Percentiles rank a stretch among this genome's conserved stretches.
Conservation (phyloP, 2,113 vertebrate species). For the Pseudois nayaur region DNA sequence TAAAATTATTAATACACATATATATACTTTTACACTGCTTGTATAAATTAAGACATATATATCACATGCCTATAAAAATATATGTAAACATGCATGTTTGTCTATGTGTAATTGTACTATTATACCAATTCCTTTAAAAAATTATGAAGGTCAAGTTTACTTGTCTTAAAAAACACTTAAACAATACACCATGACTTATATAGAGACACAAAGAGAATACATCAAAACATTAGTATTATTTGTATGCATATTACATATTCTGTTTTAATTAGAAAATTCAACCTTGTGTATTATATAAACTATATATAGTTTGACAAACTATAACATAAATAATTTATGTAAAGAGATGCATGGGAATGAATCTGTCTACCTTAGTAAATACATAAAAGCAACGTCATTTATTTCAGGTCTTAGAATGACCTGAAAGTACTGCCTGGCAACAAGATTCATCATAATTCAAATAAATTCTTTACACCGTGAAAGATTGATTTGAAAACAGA, state of each 20-base stretch:
- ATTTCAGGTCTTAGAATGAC: not conserved
- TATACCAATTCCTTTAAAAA: not conserved
- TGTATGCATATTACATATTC: not conserved
- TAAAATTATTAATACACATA: not conserved
- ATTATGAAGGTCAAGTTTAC: not conserved
- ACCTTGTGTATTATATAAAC: not conserved
- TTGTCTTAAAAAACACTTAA: not conserved
- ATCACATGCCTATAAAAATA: not conserved
- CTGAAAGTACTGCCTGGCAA: not conserved
- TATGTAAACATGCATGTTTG: not conserved
- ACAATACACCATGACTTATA: not conserved
- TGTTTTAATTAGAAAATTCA: not conserved
- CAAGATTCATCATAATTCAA: conserved; percentile 46
- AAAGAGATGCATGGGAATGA: conserved; percentile 14
- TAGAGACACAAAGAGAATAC: not conserved
- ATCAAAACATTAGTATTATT: not conserved
- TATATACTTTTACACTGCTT: not conserved
- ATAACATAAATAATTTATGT: not conserved
- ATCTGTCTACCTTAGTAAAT: not conserved
- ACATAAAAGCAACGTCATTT: not conserved
- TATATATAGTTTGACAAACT: not conserved
- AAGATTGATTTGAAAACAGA: conserved; percentile 45
- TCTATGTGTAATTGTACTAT: not conserved
- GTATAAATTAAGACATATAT: not conserved
- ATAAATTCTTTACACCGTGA: conserved; percentile 25